Evolutionary conservation across 2,113 vertebrate species (phyloP).

Genomic region (Malurus elegans): DNA sequence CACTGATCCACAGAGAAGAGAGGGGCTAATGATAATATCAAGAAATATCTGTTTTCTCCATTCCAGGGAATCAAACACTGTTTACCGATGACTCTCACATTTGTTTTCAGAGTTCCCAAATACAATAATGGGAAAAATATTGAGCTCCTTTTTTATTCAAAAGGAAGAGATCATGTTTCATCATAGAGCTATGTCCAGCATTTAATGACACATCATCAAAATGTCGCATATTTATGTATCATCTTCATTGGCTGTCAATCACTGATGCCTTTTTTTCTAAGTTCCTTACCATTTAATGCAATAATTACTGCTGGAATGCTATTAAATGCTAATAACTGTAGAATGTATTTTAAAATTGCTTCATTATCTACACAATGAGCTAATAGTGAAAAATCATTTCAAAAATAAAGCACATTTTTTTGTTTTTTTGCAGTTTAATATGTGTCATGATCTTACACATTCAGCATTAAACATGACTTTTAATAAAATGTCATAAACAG

Average conservation of each 20-base stretch:
- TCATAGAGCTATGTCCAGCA: neutral
- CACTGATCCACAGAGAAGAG: neutral
- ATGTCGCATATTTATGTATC: neutral
- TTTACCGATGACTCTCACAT: neutral
- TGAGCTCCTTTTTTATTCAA: neutral
- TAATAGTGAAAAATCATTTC: neutral
- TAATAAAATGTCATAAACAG: neutral
- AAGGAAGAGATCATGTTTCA: neutral
- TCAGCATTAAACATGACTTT: neutral
- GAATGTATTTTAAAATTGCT: neutral
- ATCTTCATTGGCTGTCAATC: neutral
- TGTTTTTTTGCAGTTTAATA: neutral
- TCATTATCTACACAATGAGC: neutral
- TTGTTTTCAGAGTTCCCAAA: neutral
- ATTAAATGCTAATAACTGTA: neutral
- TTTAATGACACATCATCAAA: neutral
- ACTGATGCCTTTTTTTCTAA: neutral
- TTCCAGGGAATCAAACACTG: neutral
- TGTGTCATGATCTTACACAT: neutral
- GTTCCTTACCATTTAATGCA: neutral
- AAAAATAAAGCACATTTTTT: neutral
- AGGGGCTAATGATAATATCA: slow-evolving; percentile 1
- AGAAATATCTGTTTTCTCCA: neutral
- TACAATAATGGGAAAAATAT: neutral
- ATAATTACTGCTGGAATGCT: neutral